Evolutionary conservation across 2,888 invertebrate species (phyloP).

Genomic region (Drosophila leonis): DNA sequence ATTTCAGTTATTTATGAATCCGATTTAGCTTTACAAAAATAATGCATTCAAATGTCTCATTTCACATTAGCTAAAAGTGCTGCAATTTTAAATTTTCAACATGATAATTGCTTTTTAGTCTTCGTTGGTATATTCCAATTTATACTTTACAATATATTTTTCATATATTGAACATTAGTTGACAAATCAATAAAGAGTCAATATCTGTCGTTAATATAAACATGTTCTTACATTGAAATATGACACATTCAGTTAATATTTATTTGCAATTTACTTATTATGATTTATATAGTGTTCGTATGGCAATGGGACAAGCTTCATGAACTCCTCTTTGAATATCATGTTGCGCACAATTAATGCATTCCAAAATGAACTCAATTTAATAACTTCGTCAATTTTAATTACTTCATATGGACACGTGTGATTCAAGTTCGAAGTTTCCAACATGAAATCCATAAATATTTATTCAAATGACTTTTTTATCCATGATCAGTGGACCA

Average conservation of each 20-base stretch:
- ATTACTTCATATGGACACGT: conserved; percentile 41
- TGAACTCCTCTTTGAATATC: conserved; percentile 24
- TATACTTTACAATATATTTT: background rate
- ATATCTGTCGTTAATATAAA: too few species aligned
- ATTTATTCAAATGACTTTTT: conserved; percentile 9
- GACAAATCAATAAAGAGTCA: too few species aligned
- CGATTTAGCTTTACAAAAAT: background rate
- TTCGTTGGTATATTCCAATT: background rate
- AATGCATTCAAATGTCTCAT: background rate
- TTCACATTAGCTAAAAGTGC: background rate
- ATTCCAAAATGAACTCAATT: conserved; percentile 13
- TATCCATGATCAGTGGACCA: background rate
- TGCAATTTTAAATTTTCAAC: background rate
- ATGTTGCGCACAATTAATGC: conserved; percentile 20
- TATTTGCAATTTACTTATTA: conserved; percentile 1
- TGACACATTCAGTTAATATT: too few species aligned
- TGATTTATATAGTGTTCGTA: conserved; percentile 30
- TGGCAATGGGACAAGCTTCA: conserved; percentile 27
- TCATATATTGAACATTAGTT: too few species aligned
- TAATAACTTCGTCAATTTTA: background rate
- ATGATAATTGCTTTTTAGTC: background rate
- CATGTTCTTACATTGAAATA: too few species aligned
- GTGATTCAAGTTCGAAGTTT: conserved; percentile 36
- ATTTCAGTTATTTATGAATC: background rate
- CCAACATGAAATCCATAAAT: background rate